Base-by-base conservation (phyloP, 2,888 invertebrate genomes). In the Tortricodes alternella region DNA sequence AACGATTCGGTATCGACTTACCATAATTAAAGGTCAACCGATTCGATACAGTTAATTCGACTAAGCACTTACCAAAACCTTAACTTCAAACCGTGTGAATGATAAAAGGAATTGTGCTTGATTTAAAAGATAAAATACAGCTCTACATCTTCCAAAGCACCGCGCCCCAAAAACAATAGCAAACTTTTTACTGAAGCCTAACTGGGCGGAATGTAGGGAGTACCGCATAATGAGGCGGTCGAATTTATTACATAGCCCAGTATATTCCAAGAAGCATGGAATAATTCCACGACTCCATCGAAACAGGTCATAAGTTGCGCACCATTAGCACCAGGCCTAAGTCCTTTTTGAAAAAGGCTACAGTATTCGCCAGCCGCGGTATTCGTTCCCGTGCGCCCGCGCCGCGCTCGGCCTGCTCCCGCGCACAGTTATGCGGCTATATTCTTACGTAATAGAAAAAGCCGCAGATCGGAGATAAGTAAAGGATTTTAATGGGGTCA, bases 151-250 rank as follows among this genome's bases (percentile, higher is more conserved):
- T 34, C 34, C 1, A 34, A 46, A 18, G 37, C 43, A 0, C 8
- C 24, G 23, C 38, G 35, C 16, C 41, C 27, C 73, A 67, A 73
- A 76, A 74, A 64, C 62, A 67, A 64, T 63, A 65, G 53, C 68
- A 66, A 68, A 73, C 78, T 88, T 88, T 88, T 88, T 86, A 78
- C 78, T 72, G 66, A 68, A 76, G 73, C 80, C 80, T 83, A 83
- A 77, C 74, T 70, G 67, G 65, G 62, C 67, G 85, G 89, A 89
- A 89, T 89, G 89, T 89, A 89, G 89, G 76, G 79, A 73, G 85
- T 80, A 83, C 80, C 77, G 87, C 82, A 89, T 88, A 89, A 89
- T 88, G 87, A 89, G 83, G 61, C 65, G 64, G 62, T 61, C 64
- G 80, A 78, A 89, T 89, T 88, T 88, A 89, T 87, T 74, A 76